These are phyloP conservation scores for Struthidea cinerea DNA, from an alignment of 2,113 vertebrate species.

Conservation along the genomic window DNA sequence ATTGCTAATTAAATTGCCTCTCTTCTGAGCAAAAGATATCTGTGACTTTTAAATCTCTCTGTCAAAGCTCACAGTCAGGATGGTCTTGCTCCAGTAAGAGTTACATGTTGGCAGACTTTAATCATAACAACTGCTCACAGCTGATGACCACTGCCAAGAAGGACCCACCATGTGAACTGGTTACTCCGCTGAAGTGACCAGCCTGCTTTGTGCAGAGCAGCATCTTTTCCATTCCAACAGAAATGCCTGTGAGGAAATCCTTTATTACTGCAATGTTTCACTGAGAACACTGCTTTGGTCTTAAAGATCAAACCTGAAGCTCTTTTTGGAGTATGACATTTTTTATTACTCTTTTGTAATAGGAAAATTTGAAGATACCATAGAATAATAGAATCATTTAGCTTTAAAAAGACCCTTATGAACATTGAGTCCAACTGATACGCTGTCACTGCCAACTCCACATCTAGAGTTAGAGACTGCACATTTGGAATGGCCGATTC, in stretches of 20 bases:
- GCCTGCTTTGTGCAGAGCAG: background rate
- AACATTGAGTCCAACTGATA: accelerated
- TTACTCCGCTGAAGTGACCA: background rate
- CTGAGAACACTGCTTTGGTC: background rate
- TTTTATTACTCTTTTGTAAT: background rate
- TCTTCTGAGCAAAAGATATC: background rate
- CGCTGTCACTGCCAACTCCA: background rate
- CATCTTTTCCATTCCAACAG: background rate
- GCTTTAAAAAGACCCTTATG: background rate
- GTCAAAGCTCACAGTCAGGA: background rate
- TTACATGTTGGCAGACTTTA: background rate
- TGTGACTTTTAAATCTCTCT: background rate
- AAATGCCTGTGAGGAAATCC: background rate
- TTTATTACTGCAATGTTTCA: background rate
- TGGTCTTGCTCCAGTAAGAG: background rate
- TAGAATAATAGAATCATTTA: background rate
- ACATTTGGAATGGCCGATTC: background rate
- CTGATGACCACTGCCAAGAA: background rate
- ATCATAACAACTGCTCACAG: background rate
- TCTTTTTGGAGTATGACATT: background rate
- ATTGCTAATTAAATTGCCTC: background rate
- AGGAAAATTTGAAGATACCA: background rate
- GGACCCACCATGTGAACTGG: accelerated
- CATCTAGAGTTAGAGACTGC: background rate
- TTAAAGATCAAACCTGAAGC: background rate